Base-by-base conservation (phyloP, 2,797 vertebrate genomes). In the Parotocinclus haroldoi region DNA sequence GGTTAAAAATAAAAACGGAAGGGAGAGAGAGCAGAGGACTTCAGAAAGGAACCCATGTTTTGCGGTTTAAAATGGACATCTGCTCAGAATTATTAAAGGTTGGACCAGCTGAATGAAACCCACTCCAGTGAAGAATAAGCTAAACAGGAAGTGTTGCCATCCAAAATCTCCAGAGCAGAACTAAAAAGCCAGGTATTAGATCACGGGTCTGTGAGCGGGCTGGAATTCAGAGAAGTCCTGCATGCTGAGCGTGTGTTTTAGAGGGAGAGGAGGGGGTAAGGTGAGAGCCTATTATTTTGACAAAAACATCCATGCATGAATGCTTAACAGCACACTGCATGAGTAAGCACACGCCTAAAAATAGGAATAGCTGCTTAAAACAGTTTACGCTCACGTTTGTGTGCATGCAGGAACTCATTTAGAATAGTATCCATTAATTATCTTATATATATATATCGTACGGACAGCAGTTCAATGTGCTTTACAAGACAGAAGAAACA, bases 1-100 rank as follows among this genome's bases (percentile, higher is more conserved):
- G 61, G 69, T 58, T 65, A 65, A 71, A 71, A 71, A 71, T 64
- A 71, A 71, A 71, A 59, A 40, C 19, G 19, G 19, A 42, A 53
- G 7, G 11, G 18, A 58, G 39, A 14, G 27, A 59, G 61, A 53
- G 39, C 9, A 37, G 36, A 19, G 40, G 55, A 59, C 55, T 58
- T 18, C 13, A 65, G 55, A 59, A 64, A 58, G 27, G 16, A 63
- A 45, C 61, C 38, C 48, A 10, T 52, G 54, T 39, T 58, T 44
- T 38, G 60, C 10, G 54, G 62, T 42, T 53, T 59, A 58, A 71
- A 65, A 54, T 19, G 53, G 66, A 60, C 66, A 52, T 60, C 64
- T 59, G 40, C 17, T 68, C 19, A 9, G 37, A 46, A 60, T 66
- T 46, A 19, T 45, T 61, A 46, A 68, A 61, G 45, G 58, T n/a